phyloP scores from a whole-genome alignment of 2,888 invertebrate genomes.

The Philopedon plagiatum region DNA sequence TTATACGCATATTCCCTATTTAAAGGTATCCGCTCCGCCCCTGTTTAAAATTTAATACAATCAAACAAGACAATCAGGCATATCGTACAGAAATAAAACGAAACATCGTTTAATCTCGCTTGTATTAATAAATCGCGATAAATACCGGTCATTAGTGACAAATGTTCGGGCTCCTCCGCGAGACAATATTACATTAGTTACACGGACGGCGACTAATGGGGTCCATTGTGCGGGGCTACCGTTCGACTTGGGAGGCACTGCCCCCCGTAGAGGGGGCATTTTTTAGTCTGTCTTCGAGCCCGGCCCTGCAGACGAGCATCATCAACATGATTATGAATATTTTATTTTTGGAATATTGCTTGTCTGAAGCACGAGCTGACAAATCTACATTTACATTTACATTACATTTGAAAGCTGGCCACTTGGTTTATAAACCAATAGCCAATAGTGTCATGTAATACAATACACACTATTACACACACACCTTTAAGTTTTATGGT shows the following conservation, averaged over 20 bases:
- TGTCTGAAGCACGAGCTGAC: too few relatives aligned
- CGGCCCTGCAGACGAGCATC: conserved; percentile 46
- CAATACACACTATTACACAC: too few relatives aligned
- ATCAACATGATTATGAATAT: not conserved
- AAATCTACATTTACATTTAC: too few relatives aligned
- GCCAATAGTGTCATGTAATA: too few relatives aligned
- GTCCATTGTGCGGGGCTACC: conserved; percentile 66
- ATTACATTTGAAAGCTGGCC: too few relatives aligned
- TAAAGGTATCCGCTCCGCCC: too few relatives aligned
- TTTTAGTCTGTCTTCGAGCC: conserved; percentile 65
- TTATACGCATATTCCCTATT: too few relatives aligned
- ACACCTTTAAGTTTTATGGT: too few relatives aligned
- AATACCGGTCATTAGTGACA: conserved; percentile 59
- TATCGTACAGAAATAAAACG: conserved; percentile 40
- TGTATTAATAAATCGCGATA: conserved; percentile 54
- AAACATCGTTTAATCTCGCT: conserved; percentile 42
- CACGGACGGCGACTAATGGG: conserved; percentile 62
- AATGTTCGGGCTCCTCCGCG: conserved; percentile 60
- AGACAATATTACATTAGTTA: conserved; percentile 65
- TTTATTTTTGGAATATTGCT: too few relatives aligned
- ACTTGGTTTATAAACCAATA: too few relatives aligned
- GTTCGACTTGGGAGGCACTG: conserved; percentile 66
- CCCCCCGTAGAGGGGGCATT: conserved; percentile 63
- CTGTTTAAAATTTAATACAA: conserved; percentile 39
- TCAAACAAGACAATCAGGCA: conserved; percentile 40